These are phyloP conservation scores for Lasioglossum villosulum DNA, from an alignment of 2,888 invertebrate genomes.

Conservation along the genomic window DNA sequence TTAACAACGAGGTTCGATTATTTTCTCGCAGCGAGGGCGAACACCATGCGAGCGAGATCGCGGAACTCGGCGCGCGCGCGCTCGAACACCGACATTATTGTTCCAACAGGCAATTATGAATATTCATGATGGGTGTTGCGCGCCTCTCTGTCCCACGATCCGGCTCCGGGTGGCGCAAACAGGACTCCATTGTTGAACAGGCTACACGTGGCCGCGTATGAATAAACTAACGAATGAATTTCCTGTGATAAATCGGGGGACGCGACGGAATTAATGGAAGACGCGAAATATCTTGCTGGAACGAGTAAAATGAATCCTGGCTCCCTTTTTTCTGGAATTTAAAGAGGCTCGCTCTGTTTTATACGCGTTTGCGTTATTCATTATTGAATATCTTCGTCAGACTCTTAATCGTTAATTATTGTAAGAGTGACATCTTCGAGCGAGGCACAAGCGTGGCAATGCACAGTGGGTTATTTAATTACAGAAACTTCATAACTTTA, in stretches of 20 bases:
- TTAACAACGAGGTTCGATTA: background rate
- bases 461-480: no score
- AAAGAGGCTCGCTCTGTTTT: no score
- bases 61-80: background rate
- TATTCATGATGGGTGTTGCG: slow-evolving; percentile 1
- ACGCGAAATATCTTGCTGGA: background rate
- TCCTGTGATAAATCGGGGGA: background rate
- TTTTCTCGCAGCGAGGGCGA: background rate
- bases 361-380: no score
- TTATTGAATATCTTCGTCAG: no score
- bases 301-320: background rate
- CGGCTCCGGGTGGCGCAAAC: background rate
- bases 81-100: slow-evolving; percentile 11
- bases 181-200: background rate
- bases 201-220: slow-evolving; percentile 11
- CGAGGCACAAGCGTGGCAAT: no score
- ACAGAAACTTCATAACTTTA: no score
- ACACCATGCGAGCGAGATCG: background rate
- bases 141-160: background rate
- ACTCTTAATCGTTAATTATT: no score
- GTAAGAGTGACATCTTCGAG: no score
- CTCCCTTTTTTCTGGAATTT: background rate
- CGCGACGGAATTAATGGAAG: background rate
- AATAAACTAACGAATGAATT: slow-evolving; percentile 11
- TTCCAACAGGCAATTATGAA: slow-evolving; percentile 12